Base-by-base conservation (phyloP, 2,888 invertebrate genomes). In the Phyllotreta striolata region DNA sequence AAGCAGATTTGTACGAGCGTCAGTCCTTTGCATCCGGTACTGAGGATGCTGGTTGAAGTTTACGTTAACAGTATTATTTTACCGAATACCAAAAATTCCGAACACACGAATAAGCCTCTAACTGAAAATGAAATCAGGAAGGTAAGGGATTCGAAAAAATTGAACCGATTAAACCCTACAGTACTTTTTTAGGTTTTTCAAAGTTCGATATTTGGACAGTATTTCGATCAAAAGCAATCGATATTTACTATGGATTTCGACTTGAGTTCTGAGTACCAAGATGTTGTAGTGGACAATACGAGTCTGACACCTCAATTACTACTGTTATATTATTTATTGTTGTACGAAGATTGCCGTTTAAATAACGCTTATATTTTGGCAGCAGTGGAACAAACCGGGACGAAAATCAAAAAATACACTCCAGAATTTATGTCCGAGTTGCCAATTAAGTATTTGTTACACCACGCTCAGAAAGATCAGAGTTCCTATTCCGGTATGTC, bases 11-110 rank as follows among this genome's bases (percentile, higher is more conserved):
- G 95, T 76, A 89, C 89, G 70, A 92, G 94, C 71, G 88, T 89
- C 0, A 88, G 92, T n/a, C 98, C 98, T 0, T 81, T 98, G 51
- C 98, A 98, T 83, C 93, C 96, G 0, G 93, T 75, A 1, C 86
- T 98, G 80, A 96, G 97, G 0, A 91, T 93, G 1, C 84, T 98
- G 35, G 92, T 98, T 0, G 97, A 98, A 82, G 96, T 95, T 0
- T 98, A 95, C 76, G 95, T 98, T 0, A 94, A 92, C 80, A 96
- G 96, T 1, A 91, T 97, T 66, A 87, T 97, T 10, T 85, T 91
- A 13, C 86, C 87, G 0, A 88, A 86, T 68, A 84, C 85, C 13
- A 88, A 89, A 79, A 87, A 87, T 38, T 81, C 85, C 0, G 94
- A 96, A 78, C 74, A 72, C 56, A 91, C 93, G 3, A 97, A 98